Evolutionary conservation across 1,140 invertebrate genomes (phyloP), one percentile per base, ranked within the genome.

Genomic region (Tyrophagus putrescentiae): DNA sequence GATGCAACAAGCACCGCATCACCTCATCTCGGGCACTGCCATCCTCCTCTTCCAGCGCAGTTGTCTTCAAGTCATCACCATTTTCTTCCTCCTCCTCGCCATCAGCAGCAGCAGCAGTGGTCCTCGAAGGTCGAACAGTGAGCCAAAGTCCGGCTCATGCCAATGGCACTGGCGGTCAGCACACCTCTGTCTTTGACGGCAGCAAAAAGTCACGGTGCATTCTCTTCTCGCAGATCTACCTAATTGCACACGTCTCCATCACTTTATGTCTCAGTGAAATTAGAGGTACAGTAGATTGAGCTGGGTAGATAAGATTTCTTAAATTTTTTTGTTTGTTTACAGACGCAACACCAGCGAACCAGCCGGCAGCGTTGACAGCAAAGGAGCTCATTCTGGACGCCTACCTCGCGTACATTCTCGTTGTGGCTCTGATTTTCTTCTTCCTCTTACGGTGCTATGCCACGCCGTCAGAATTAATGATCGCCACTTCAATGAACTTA

Each of bases 221-320:
- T 13, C 39, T 62, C 31, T 57, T 57, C 23, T 62, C 61, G 23
- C 61, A 62, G 33, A 23, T 62, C 9, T 62, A 62, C 32, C 33
- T 54, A 9, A 57, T 62, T 9, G 36, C 31, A 39, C 61, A 62
- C 41, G n/a, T 62, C 9, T 58, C 61, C 1, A 59, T 58, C 31
- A 62, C 61, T 13, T 28, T 62, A 7, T 45, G 52, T 45, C 31
- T 62, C 13, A 44, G 50, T n/a, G 18, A 39, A 31, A 48, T 44
- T 7, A 31, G 23, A 62, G 54, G 61, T 62, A n/a, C 6, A 23
- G 16, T 3, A 5, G 31, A 57, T 28, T 13, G 25, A 32, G 32
- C 16, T 39, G 36, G 36, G 13, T 39, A 39, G 13, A n/a, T 13
- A 39, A n/a, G n/a, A 13, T 13, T 39, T 39, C 13, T 39, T 39